Base-by-base conservation (phyloP, 2,888 invertebrate genomes). In the Diplazon laetatorius region DNA sequence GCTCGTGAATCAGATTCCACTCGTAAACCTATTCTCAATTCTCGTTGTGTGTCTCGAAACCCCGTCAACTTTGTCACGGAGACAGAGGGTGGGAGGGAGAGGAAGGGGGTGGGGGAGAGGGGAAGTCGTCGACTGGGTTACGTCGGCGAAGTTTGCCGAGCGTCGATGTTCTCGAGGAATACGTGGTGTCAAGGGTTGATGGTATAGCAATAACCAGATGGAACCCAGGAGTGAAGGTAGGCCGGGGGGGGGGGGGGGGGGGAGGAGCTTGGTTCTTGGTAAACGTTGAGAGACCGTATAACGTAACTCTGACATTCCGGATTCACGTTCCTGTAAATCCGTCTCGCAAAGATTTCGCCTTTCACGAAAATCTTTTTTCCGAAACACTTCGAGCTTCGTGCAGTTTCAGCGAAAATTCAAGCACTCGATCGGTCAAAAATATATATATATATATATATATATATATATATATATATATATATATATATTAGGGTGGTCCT, bases 271-370 rank as follows among this genome's bases (percentile, higher is more conserved):
- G 50, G 25, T 62, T 71, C 48, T 63, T n/a, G 18, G 37, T 44
- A 25, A n/a, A 39, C 50, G 37, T 35, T 22, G 57, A 63, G 57
- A 63, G 48, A 60, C 42, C 63, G n/a, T 71, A 52, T 66, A 60
- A 66, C 60, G 50, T 39, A 50, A 71, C 65, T 70, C 50, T 71
- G 70, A 70, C 71, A 18, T 65, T n/a, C 44, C 55, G 59, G 57
- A 66, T 65, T 71, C 46, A 66, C 59, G 50, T 66, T 65, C 71
- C 50, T 71, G 50, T 65, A 71, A 71, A 76, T 76, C 71, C 65
- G 71, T 66, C 60, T 30, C 4, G n/a, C 44, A n/a, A n/a, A 52
- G 71, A 71, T 60, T 42, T 57, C 25, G 35, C 25, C 50, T 37
- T n/a, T 71, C 18, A 25, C 22, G 22, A 60, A 66, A 39, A 37